These are phyloP conservation scores for Cetonia aurata DNA, from an alignment of 2,888 invertebrate genomes.

Conservation along the genomic window DNA sequence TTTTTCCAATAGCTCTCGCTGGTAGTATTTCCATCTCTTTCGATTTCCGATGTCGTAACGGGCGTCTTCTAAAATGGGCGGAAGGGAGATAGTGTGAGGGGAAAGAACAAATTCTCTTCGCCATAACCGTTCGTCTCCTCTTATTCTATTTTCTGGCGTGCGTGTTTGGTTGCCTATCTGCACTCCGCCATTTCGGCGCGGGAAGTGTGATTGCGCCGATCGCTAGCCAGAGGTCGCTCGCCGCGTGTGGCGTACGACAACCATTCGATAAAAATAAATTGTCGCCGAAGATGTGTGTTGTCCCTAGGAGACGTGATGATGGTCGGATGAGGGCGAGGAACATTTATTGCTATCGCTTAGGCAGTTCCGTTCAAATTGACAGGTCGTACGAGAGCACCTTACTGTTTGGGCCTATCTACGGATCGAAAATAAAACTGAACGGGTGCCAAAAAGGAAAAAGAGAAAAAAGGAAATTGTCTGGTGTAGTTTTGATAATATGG, in stretches of 20 bases:
- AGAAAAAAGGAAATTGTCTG: conserved; percentile 4
- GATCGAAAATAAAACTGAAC: conserved; percentile 14
- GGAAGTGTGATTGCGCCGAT: conserved; percentile 15
- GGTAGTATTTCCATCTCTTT: conserved; percentile 25
- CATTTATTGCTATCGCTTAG: conserved; percentile 44
- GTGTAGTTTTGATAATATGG: background rate
- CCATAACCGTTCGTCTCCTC: background rate
- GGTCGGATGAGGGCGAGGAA: conserved; percentile 30
- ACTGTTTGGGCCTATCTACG: conserved; percentile 6
- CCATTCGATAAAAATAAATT: conserved; percentile 44
- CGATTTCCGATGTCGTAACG: conserved; percentile 14
- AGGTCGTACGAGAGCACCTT: conserved; percentile 35
- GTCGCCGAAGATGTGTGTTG: conserved; percentile 29
- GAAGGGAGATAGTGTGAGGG: background rate
- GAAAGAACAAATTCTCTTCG: conserved; percentile 3
- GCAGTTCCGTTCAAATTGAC: conserved; percentile 35
- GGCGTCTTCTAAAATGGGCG: conserved; percentile 7
- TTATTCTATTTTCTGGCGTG: conserved; percentile 21
- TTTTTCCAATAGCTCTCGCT: conserved; percentile 16
- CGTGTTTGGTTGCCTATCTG: background rate
- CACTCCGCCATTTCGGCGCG: background rate
- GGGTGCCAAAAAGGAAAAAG: background rate
- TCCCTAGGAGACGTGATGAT: conserved; percentile 20
- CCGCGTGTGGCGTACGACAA: conserved; percentile 31
- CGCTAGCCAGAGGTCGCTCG: background rate